Evolutionary conservation across 2,797 vertebrate species (phyloP), one percentile per base, ranked within the genome.

Genomic region (Mus minutoides): DNA sequence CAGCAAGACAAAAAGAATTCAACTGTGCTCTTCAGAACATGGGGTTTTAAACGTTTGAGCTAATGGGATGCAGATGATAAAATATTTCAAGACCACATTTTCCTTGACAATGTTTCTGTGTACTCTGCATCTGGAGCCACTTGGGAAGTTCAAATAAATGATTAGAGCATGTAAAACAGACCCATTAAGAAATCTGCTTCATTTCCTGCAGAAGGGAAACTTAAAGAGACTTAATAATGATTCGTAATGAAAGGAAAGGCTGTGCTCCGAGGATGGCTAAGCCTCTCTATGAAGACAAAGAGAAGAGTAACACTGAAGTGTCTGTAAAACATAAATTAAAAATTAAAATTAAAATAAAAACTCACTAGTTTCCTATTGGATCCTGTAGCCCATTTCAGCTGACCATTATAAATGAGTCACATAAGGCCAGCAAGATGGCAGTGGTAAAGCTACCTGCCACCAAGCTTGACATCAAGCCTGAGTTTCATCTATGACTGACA

Each of bases 91-190:
- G 90, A 40, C 31, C 79, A 86, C 56, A 54, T 37, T 93, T 94
- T 94, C 87, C 92, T 88, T 52, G 87, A 91, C 54, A 95, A 76
- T 84, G 56, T 97, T 94, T 96, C 76, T 93, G 37, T 29, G 67
- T 62, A 43, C 60, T 77, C 40, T 76, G 31, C 73, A 80, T 92
- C 88, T 97, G 71, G 76, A 95, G 85, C 91, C n/a, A 14, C 80
- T 89, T 87, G 69, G 67, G 90, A 96, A 97, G 93, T 62, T 96
- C 92, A 94, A 96, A 96, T 94, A 97, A 91, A 93, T 94, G 94
- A 97, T 96, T 91, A 95, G 83, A 91, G 29, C 94, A 80, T 29
- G 54, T 91, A 96, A 93, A 97, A 94, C 76, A 88, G 89, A 95
- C 67, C 11, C 5, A 92, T 95, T 87, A 94, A 95, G 89, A 84